Evolutionary conservation across 1,140 invertebrate species (phyloP), one percentile per base, ranked within the genome.

Genomic region (Drosophila oshimai): DNA sequence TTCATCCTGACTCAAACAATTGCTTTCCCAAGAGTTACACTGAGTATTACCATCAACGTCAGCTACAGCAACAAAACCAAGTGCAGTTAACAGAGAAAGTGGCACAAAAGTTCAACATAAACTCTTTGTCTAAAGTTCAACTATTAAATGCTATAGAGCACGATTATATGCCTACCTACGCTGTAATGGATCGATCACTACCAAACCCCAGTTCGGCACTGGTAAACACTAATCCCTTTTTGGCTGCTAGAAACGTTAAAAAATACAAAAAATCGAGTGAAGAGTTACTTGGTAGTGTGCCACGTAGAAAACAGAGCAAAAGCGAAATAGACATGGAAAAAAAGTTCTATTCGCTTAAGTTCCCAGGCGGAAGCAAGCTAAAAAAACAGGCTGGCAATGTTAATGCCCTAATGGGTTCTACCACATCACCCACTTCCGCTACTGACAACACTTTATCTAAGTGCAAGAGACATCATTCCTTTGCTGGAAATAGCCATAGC

Each of bases 341-440:
- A 49, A 89, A 89, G 54, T 91, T 90, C 39, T 87, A 91, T 50
- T 91, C 90, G 0, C 45, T 91, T 1, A 91, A 90, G 60, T 89
- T 88, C 31, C 50, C 74, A 22, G 47, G 49, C 7, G 67, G 28
- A 20, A 62, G 36, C 6, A 79, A 86, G 6, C 28, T 58, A 0
- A 81, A 70, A 47, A 81, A 69, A 26, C 46, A 51, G 10, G 6
- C 12, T 6, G 64, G 61, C 33, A 71, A 49, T 68, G 24, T 68
- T 6, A 84, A 74, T 9, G 49, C 69, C 22, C 70, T 62, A 9
- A 18, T 70, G 37, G 50, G 31, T 9, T 29, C 47, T 44, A 42
- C 67, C 6, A 28, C 34, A 5, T 42, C 57, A 17, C n/a, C 55
- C 6, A 24, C 33, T 9, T 28, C 34, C 6, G 28, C 39, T 3